Base-by-base conservation (phyloP, 2,888 invertebrate genomes). In the Mantis religiosa region DNA sequence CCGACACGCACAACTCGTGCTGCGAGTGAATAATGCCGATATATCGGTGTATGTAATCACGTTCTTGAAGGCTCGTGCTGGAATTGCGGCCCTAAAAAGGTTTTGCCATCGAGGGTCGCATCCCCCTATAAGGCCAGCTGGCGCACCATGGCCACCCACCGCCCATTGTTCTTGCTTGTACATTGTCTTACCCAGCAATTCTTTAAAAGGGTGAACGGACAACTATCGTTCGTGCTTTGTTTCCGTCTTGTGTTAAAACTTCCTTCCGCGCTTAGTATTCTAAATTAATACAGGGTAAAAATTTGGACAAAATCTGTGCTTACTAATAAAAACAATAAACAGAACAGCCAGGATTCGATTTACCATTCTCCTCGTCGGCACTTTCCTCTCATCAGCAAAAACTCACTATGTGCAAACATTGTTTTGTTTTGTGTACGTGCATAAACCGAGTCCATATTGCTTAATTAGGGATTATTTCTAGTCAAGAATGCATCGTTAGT, bases 91-190 rank as follows among this genome's bases (percentile, higher is more conserved):
- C 54, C 54, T 25, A 20, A 71, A 71, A 71, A 71, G 54, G 54
- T 20, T 71, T 71, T 25, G 54, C 54, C 20, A 71, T 25, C 25
- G 54, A 71, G 81, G 86, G 81, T 71, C 71, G 54, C 86, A 86
- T 86, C 86, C 86, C 54, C 86, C 86, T 85, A 86, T 86, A 86
- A 71, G 86, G 85, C 27, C 86, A 86, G 81, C 71, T 28, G 27
- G 27, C 25, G 71, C 9, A 25, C 71, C 28, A 28, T 30, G 28
- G 41, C 28, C 28, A 81, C 81, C 86, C 86, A 86, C 86, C 86
- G 71, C 28, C 86, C 28, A 86, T 86, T 86, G 86, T 86, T 71
- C 54, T 71, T 41, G 20, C 54, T 71, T 71, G 54, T 25, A 25
- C 20, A 20, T 71, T 71, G 54, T 71, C 54, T 71, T 71, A 25